Evolutionary conservation across 2,888 invertebrate species (phyloP).

Genomic region (Tipula confusa): DNA sequence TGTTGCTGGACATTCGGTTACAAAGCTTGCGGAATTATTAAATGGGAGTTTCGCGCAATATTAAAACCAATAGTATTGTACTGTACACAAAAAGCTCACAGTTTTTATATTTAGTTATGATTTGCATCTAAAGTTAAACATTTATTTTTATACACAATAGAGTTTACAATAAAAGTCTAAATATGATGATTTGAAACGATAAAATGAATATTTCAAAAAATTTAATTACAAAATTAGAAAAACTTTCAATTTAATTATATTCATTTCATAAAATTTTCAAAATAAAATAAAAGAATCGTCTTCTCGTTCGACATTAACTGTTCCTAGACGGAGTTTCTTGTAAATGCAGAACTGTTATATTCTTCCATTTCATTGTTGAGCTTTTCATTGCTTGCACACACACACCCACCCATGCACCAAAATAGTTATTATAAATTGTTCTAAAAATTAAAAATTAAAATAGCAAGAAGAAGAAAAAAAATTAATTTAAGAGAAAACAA

Average conservation of each 20-base stretch:
- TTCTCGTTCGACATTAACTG: not conserved
- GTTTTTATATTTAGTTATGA: not conserved
- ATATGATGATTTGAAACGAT: not conserved
- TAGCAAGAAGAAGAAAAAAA: not conserved
- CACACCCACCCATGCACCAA: not conserved
- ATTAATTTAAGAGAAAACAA: not conserved
- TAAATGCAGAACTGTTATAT: not conserved
- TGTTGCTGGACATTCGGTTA: too few species aligned
- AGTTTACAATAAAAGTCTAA: not conserved
- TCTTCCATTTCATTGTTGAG: not conserved
- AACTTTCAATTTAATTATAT: constrained; percentile 3
- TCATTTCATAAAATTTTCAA: too few species aligned
- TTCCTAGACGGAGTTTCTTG: not conserved
- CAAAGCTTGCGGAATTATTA: too few species aligned
- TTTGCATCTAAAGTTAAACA: not conserved
- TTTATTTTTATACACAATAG: not conserved
- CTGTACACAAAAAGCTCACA: not conserved
- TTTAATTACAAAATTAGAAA: not conserved
- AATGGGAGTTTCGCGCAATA: too few species aligned
- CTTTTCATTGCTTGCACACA: not conserved
- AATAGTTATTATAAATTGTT: not conserved
- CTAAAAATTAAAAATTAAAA: constrained; percentile 7
- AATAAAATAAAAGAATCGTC: not conserved
- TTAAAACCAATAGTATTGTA: too few species aligned
- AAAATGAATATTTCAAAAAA: not conserved